Evolutionary conservation across 2,888 invertebrate genomes (phyloP).

Genomic region (Hydraecia micacea): DNA sequence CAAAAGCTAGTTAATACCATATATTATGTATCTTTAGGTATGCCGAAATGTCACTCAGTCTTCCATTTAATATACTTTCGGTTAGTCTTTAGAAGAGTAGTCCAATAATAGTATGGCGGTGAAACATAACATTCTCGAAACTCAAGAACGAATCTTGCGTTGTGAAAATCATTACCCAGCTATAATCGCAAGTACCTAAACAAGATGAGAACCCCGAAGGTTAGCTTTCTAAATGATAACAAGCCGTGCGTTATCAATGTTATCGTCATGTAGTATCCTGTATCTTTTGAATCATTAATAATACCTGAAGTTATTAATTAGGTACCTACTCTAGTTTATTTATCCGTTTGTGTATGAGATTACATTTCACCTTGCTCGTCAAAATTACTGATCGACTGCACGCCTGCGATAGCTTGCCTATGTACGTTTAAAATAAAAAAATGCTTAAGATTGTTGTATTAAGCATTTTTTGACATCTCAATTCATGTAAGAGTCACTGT

Average conservation of each 20-base stretch:
- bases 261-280: conserved; percentile 22
- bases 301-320: conserved; percentile 7
- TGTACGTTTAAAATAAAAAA: not conserved
- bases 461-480: not conserved
- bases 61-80: not conserved
- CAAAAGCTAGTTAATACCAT: too few relatives aligned
- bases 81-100: not conserved
- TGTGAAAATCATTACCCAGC: not conserved
- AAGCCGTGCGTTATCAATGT: conserved; percentile 24
- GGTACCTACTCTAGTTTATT: conserved; percentile 11
- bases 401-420: not conserved
- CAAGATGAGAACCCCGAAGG: conserved; percentile 7
- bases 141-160: not conserved
- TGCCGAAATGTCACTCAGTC: not conserved
- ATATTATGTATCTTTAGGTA: not conserved
- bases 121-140: not conserved
- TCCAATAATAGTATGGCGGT: not conserved
- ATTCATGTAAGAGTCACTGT: not conserved
- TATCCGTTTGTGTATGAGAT: conserved; percentile 37
- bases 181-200: not conserved
- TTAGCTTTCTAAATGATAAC: conserved; percentile 3
- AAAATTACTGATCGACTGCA: conserved; percentile 38
- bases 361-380: conserved; percentile 47
- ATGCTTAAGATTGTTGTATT: not conserved
- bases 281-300: conserved; percentile 17